A percentile compares a stretch with the other conserved stretches of the same genome.
Evolutionary conservation across 2,797 vertebrate species (phyloP).

Genomic region (Intellagama lesueurii): DNA sequence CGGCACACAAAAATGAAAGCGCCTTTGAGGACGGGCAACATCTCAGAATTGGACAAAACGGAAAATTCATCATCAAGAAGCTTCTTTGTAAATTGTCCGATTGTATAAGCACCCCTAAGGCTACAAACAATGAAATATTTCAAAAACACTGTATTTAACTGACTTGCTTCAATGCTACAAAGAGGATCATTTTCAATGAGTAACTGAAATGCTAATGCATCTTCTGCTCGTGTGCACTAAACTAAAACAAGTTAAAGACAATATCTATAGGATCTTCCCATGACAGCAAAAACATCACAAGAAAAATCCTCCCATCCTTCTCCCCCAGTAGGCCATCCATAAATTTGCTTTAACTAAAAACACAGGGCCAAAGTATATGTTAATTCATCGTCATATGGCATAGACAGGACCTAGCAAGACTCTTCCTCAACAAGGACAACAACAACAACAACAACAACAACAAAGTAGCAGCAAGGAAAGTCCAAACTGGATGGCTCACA

Average conservation of each 20-base stretch:
- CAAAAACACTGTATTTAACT: conserved; percentile 20
- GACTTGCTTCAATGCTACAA: conserved; percentile 13
- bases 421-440: background rate
- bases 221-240: background rate
- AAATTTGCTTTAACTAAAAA: background rate
- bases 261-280: background rate
- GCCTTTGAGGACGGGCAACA: conserved; percentile 82
- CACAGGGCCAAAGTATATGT: background rate
- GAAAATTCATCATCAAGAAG: conserved; percentile 85
- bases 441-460: no score
- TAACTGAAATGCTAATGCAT: background rate
- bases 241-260: background rate
- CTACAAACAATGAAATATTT: conserved; percentile 76
- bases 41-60: conserved; percentile 75
- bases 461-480: background rate
- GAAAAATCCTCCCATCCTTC: background rate
- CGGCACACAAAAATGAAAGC: conserved; percentile 93
- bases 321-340: accelerated
- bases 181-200: conserved; percentile 30
- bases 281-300: background rate
- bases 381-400: background rate
- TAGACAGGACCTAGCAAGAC: background rate
- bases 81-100: conserved; percentile 90
- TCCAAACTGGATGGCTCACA: background rate
- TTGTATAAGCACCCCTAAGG: conserved; percentile 83